Conservation (phyloP, 2,113 vertebrate genomes). For the Nematolebias whitei region DNA sequence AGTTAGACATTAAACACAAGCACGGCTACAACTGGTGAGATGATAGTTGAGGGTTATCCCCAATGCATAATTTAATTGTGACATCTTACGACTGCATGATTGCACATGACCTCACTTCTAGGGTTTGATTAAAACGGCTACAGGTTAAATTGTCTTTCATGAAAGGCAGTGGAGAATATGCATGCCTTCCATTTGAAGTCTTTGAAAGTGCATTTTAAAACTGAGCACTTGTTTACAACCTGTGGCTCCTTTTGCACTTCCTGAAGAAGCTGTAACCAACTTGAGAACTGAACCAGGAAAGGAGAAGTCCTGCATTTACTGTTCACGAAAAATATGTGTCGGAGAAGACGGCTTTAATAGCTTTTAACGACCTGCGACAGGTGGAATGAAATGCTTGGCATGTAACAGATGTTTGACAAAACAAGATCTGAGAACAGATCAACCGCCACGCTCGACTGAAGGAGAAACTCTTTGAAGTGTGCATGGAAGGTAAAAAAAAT, state of each 20-base stretch:
- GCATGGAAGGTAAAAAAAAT: neutral
- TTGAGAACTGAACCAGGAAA: conserved; percentile 22
- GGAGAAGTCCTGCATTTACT: conserved; percentile 30
- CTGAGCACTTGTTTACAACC: neutral
- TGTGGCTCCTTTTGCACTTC: conserved; percentile 26
- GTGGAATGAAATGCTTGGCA: neutral
- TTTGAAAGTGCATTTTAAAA: neutral
- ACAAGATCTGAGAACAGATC: conserved; percentile 12
- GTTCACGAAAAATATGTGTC: neutral
- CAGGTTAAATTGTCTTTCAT: no score
- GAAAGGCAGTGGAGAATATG: neutral
- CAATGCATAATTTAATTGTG: no score
- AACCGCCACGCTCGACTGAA: conserved; percentile 12
- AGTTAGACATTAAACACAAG: no score
- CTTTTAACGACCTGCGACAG: neutral
- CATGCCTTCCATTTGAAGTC: neutral
- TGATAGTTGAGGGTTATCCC: no score
- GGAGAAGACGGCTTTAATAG: neutral
- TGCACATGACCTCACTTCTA: no score
- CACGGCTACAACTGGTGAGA: no score
- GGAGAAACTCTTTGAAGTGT: conserved; percentile 3
- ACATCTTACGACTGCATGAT: no score
- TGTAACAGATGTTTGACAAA: conserved; percentile 8
- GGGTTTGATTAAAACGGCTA: no score
- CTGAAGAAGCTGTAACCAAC: conserved; percentile 11